Evolutionary conservation across 1,140 invertebrate genomes (phyloP), one percentile per base, ranked within the genome.

Genomic region (Glossosoma conforme): DNA sequence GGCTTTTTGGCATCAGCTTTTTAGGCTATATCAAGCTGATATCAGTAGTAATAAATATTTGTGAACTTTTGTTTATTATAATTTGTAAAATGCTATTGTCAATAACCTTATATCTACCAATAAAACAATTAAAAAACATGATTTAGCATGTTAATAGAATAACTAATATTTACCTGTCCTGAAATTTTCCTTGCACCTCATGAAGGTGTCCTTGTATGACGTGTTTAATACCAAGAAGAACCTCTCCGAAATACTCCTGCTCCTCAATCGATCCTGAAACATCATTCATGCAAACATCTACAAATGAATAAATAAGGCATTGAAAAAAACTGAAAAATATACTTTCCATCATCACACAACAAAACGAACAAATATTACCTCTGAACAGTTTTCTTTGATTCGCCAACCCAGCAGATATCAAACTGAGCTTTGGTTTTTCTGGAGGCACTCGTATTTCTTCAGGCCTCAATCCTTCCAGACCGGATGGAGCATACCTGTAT

Each of bases 181-280:
- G 77, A 68, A 82, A 82, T 63, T 81, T 82, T 51, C 76, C 76
- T 68, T 83, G 80, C 45, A 84, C 75, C 28, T 83, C 80, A 54
- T 79, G 78, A 56, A 86, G 68, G 64, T 85, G 82, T 11, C 77
- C 74, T 64, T 86, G 84, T 63, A 90, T 85, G 17, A 89, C 81
- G 61, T 86, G 78, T 62, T 85, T 84, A 37, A 90, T 87, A 32
- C 84, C 86, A 51, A 78, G 65, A 21, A 90, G 69, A 25, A 90
- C 78, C 60, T 86, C 84, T 21, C 81, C 79, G 61, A 88, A 82
- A 71, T 84, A 87, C 65, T 88, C 85, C 60, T 88, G 84, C 58
- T 87, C 80, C 61, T 82, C 78, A 46, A 74, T 46, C 15, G 73
- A 74, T 37, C 75, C 77, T 70, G 67, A 53, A 60, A 74, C 40